These are phyloP conservation scores for Protonemura montana DNA, from an alignment of 2,888 invertebrate genomes.

Conservation along the genomic window DNA sequence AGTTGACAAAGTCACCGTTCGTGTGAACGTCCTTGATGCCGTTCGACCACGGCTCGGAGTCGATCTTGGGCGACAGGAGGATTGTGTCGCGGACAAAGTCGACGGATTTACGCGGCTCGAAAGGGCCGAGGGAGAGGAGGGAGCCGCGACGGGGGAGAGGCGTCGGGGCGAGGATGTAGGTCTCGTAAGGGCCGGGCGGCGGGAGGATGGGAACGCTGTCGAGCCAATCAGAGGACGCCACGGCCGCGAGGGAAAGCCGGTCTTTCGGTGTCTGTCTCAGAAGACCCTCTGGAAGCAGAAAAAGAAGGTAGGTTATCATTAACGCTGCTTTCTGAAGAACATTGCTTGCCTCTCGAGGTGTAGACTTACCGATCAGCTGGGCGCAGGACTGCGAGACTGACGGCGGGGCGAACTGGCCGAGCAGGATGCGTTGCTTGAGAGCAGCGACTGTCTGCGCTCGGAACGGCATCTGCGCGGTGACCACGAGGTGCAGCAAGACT, in stretches of 20 bases:
- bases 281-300: constrained; percentile 60
- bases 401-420: constrained; percentile 68
- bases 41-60: not conserved
- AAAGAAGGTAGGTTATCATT: too few relatives aligned
- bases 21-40: not conserved
- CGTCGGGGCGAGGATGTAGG: constrained; percentile 44
- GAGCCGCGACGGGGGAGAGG: constrained; percentile 31
- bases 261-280: constrained; percentile 62
- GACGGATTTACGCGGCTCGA: constrained; percentile 9
- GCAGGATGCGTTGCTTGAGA: constrained; percentile 72
- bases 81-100: not conserved
- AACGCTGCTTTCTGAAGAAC: too few relatives aligned
- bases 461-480: constrained; percentile 82
- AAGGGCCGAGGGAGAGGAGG: constrained; percentile 50
- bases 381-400: constrained; percentile 63
- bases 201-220: constrained; percentile 55
- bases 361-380: constrained; percentile 63
- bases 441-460: constrained; percentile 77
- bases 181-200: constrained; percentile 44
- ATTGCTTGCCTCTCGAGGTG: too few relatives aligned
- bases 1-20: not conserved
- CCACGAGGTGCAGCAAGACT: constrained; percentile 76
- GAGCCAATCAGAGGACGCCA: constrained; percentile 66
- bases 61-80: not conserved
- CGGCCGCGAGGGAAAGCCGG: constrained; percentile 61